Evolutionary conservation across 2,113 vertebrate species (phyloP), one percentile per base, ranked within the genome.

Genomic region (Mellivora capensis): DNA sequence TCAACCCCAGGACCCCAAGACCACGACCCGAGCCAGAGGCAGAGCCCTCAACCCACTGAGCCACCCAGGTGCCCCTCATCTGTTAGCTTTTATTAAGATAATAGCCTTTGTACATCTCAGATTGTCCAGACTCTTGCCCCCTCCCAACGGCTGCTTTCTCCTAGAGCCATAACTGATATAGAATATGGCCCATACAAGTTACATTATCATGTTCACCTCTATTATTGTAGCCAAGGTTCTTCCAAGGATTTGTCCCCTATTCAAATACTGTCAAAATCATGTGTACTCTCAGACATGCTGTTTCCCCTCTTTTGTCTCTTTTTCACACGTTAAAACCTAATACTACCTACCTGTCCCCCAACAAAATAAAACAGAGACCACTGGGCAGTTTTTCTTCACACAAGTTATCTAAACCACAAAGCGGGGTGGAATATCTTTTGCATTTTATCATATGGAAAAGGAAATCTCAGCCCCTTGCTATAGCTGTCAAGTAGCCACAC

Each of bases 51-150:
- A n/a, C n/a, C n/a, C n/a, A n/a, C n/a, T n/a, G n/a, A n/a, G n/a
- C n/a, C n/a, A n/a, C n/a, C n/a, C n/a, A n/a, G n/a, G n/a, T n/a
- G n/a, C n/a, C n/a, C n/a, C n/a, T 37, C 25, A 77, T 47, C 69
- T 84, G 39, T 88, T 95, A 27, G 34, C 37, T 95, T 25, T 89
- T 87, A 69, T 80, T 84, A 81, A 61, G 77, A 93, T 91, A 87
- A 61, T 27, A 83, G 47, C 23, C 7, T 76, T 47, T 90, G 54
- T 93, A 15, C 29, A 23, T 87, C 54, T 74, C 82, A 74, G 31
- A 61, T 82, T 71, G 7, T 62, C 61, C 44, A 18, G 18, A 18
- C 4, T 18, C 9, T 69, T 47, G 11, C 0, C 82, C 3, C 8
- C 49, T 14, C 42, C 20, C 52, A 34, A 18, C 42, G 39, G 23